Conservation (phyloP, 1,140 invertebrate genomes). For the Orchestia grillus region DNA sequence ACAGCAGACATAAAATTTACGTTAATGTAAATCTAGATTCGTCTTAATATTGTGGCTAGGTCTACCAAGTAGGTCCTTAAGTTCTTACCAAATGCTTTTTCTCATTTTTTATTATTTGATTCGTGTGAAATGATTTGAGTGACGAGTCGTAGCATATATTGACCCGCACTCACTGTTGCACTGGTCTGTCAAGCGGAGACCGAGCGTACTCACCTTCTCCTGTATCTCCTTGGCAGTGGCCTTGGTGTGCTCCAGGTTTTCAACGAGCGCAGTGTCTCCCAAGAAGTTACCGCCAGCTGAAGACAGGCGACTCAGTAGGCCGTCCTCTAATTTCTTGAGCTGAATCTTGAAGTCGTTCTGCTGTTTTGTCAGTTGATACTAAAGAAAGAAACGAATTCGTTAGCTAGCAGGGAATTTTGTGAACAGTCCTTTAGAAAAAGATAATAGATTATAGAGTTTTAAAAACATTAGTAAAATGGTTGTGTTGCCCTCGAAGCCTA, state of each 20-base stretch:
- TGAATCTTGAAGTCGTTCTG: conserved; percentile 98
- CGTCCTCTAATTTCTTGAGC: conserved; percentile 92
- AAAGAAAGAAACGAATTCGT: conserved; percentile 71
- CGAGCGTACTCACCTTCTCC: conserved; percentile 78
- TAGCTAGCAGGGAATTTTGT: not conserved
- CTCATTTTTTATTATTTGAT: no score
- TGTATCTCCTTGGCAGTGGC: conserved; percentile 95
- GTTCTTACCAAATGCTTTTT: no score
- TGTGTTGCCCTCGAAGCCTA: no score
- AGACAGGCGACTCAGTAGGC: conserved; percentile 88
- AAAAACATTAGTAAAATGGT: no score
- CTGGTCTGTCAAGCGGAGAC: not conserved
- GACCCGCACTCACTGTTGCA: no score
- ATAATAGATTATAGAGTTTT: no score
- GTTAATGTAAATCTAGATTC: not conserved
- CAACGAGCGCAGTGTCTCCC: conserved; percentile 90
- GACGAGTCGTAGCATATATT: no score
- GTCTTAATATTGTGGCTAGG: no score
- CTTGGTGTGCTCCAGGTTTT: conserved; percentile 97
- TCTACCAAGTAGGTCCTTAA: no score
- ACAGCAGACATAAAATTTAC: not conserved
- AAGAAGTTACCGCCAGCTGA: conserved; percentile 93
- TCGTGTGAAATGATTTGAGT: no score
- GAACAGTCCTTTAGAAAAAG: no score
- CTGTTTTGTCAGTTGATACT: conserved; percentile 92